phyloP scores from a whole-genome alignment of 2,113 vertebrate genomes.

The Rutilus rutilus region DNA sequence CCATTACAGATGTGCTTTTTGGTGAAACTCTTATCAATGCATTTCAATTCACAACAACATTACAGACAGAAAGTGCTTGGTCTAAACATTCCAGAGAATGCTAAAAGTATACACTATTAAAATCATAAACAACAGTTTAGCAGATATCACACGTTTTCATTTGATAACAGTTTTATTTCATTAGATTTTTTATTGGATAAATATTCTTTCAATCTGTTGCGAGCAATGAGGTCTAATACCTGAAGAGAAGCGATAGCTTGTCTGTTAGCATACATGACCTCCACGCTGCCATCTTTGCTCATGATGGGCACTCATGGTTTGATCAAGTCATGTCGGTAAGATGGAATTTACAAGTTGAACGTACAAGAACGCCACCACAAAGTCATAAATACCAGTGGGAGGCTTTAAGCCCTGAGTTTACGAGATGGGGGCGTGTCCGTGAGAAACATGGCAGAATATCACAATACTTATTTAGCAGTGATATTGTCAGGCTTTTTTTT shows the following conservation, averaged over 20 bases:
- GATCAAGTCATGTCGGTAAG: too few species aligned
- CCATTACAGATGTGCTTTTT: background rate
- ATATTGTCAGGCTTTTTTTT: too few species aligned
- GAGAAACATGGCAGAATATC: too few species aligned
- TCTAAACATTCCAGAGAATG: constrained; percentile 21
- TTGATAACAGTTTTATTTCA: background rate
- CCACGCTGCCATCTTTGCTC: background rate
- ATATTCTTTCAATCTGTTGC: background rate
- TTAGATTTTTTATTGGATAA: background rate
- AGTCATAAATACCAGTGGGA: too few species aligned
- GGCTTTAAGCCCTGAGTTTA: too few species aligned
- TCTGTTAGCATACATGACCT: background rate
- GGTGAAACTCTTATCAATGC: constrained; percentile 18
- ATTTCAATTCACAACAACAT: constrained; percentile 16
- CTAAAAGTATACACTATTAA: background rate
- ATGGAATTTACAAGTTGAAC: too few species aligned
- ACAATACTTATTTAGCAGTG: too few species aligned
- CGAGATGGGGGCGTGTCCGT: too few species aligned
- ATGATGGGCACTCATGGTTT: background rate
- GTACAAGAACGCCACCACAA: too few species aligned
- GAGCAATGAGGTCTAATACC: background rate
- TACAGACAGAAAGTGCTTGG: constrained; percentile 29
- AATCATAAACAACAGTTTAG: background rate
- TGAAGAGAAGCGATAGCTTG: background rate
- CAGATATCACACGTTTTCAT: background rate